phyloP scores from a whole-genome alignment of 2,797 vertebrate species.

The Orestias chungarensis region DNA sequence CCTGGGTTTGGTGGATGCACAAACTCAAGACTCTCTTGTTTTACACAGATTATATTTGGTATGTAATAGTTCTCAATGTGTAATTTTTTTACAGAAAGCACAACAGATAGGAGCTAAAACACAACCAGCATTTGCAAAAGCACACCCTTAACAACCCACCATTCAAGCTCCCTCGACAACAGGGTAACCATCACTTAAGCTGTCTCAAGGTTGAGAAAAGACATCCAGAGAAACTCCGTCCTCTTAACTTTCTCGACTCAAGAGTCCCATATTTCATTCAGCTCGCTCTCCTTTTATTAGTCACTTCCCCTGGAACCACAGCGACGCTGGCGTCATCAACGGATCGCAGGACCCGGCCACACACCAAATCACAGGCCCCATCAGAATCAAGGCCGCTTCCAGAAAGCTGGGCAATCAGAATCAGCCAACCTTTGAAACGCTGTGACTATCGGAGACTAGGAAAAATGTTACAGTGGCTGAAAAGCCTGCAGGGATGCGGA shows the following conservation, averaged over 20 bases:
- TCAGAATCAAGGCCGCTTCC: conserved; percentile 40
- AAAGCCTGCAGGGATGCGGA: conserved; percentile 12
- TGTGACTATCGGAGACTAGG: conserved; percentile 46
- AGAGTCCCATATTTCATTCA: conserved; percentile 38
- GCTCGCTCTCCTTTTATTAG: conserved; percentile 70
- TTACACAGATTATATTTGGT: not conserved
- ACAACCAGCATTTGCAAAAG: not conserved
- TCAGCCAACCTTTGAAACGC: conserved; percentile 57
- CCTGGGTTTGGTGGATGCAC: no score
- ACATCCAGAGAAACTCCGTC: not conserved
- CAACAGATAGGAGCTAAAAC: not conserved
- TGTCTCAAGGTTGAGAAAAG: not conserved
- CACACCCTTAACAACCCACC: not conserved
- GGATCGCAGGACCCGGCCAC: conserved; percentile 21
- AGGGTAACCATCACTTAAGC: not conserved
- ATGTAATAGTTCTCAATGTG: not conserved
- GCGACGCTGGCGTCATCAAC: conserved; percentile 37
- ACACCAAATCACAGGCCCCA: conserved; percentile 48
- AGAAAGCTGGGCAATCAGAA: conserved; percentile 56
- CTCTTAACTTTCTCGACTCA: conserved; percentile 41
- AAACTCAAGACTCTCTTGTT: no score
- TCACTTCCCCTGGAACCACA: conserved; percentile 52
- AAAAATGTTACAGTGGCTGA: conserved; percentile 29
- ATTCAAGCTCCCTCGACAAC: not conserved
- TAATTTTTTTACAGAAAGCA: not conserved